Percentiles rank a stretch among this genome's conserved stretches.
Conservation (phyloP, 2,888 invertebrate genomes). For the Dioctria linearis region DNA sequence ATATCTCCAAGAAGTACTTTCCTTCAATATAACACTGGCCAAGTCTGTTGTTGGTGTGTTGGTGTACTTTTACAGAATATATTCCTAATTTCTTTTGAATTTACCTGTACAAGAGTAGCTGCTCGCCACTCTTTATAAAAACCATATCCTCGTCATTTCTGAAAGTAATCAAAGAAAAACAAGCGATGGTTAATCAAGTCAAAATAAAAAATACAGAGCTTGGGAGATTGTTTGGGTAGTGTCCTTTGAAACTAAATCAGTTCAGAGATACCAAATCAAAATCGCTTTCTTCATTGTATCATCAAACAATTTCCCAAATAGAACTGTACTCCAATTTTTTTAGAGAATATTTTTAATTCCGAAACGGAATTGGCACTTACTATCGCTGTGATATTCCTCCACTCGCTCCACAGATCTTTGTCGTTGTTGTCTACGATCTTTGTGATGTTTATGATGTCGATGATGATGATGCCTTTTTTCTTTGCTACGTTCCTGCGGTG, state of each 20-base stretch:
- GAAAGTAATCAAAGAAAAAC: conserved; percentile 53
- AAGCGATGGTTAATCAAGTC: conserved; percentile 55
- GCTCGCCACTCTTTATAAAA: no score
- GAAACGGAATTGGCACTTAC: conserved; percentile 64
- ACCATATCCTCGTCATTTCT: neutral
- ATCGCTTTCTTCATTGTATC: conserved; percentile 54
- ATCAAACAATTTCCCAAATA: conserved; percentile 51
- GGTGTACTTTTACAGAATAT: no score
- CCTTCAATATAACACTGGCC: no score
- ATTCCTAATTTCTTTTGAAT: no score
- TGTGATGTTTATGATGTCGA: conserved; percentile 66
- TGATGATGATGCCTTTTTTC: conserved; percentile 63
- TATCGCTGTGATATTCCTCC: conserved; percentile 69
- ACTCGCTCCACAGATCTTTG: conserved; percentile 56
- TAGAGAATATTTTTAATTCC: no score
- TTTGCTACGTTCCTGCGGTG: conserved; percentile 37
- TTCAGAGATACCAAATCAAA: conserved; percentile 2
- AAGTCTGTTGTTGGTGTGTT: no score
- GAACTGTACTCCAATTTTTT: conserved; percentile 8
- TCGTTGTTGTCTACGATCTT: conserved; percentile 64
- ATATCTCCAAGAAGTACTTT: no score
- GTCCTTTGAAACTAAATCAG: neutral
- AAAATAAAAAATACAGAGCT: conserved; percentile 37
- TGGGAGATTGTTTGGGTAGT: conserved; percentile 47
- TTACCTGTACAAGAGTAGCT: no score